Base-by-base conservation (phyloP, 2,888 invertebrate species). In the Drosophila kokeensis region DNA sequence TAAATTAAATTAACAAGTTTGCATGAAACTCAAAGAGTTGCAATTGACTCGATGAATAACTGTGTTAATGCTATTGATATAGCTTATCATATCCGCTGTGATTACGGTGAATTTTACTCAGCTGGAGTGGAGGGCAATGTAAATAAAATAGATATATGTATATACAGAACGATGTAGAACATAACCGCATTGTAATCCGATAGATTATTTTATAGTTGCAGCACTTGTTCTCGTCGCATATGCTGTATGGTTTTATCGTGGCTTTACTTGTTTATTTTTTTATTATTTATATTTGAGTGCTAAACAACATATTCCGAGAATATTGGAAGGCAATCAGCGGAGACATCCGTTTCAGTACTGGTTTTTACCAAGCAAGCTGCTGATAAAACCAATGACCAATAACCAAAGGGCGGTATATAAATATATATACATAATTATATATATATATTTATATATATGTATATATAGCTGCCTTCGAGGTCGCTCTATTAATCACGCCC, bases 81-180 rank as follows among this genome's bases (percentile, higher is more conserved):
- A 30, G 76, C 76, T 80, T 80, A 77, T 80, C 70, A 57, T 42
- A 55, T 69, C 79, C 67, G 49, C n/a, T n/a, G 29, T 48, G 42
- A 68, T 60, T 76, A 61, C 76, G 11, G 7, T 27, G 76, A 69
- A 64, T 27, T 54, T 34, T 13, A 34, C 45, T 36, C 45, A 61
- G 48, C 58, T 55, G 58, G 34, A 48, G 29, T 21, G 10, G 21
- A 21, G 45, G 15, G 60, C 53, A 32, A 27, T 72, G 55, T 63
- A 60, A 76, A 78, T 36, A 68, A 30, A 30, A 55, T 32, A 24
- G 30, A 38, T 55, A 58, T 49, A 1, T 24, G 24, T 24, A 24
- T n/a, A n/a, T 24, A 24, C 50, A 48, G 65, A 58, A 30, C 29
- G 36, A 29, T 40, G 57, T 40, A 42, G 54, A 63, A 36, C 78